These are phyloP conservation scores for Olivierus martensii DNA, from an alignment of 1,140 invertebrate species.

Conservation along the genomic window DNA sequence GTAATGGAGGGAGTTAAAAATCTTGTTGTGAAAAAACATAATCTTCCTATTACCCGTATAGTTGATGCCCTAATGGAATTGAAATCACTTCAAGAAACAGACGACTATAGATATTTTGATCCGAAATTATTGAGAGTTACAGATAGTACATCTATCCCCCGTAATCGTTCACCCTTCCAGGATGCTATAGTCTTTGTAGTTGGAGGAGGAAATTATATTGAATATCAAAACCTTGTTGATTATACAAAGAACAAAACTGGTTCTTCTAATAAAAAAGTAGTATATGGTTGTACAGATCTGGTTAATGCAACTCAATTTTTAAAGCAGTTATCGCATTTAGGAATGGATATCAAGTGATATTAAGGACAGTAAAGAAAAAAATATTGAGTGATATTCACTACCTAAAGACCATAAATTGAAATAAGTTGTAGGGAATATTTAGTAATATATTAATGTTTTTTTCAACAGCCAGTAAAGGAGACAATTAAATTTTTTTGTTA, in stretches of 20 bases:
- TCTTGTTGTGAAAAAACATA: slow-evolving; percentile 94
- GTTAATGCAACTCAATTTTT: slow-evolving; percentile 85
- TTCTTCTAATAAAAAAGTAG: slow-evolving; percentile 55
- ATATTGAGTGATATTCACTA: too few species aligned
- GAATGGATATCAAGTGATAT: too few species aligned
- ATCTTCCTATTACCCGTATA: slow-evolving; percentile 79
- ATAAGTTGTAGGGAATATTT: too few species aligned
- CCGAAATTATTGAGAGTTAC: slow-evolving; percentile 50
- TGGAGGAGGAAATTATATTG: slow-evolving; percentile 97
- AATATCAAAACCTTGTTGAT: slow-evolving; percentile 96
- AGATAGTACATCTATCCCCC: slow-evolving; percentile 22
- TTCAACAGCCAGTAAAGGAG: slow-evolving; percentile 9
- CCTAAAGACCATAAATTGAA: too few species aligned
- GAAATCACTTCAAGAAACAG: slow-evolving; percentile 57
- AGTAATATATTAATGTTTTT: too few species aligned
- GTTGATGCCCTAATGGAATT: slow-evolving; percentile 83
- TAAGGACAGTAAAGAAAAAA: too few species aligned
- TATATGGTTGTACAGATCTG: slow-evolving; percentile 88
- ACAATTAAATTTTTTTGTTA: too few species aligned
- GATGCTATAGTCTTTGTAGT: slow-evolving; percentile 88
- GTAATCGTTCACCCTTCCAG: slow-evolving; percentile 33
- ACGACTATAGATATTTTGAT: slow-evolving; percentile 83
- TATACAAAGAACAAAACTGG: slow-evolving; percentile 70
- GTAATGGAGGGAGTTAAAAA: slow-evolving; percentile 99
- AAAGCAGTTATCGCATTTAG: slow-evolving; percentile 50